Percentiles rank a stretch among this genome's conserved stretches.
Conservation (phyloP, 2,113 vertebrate species). For the Manacus vitellinus region DNA sequence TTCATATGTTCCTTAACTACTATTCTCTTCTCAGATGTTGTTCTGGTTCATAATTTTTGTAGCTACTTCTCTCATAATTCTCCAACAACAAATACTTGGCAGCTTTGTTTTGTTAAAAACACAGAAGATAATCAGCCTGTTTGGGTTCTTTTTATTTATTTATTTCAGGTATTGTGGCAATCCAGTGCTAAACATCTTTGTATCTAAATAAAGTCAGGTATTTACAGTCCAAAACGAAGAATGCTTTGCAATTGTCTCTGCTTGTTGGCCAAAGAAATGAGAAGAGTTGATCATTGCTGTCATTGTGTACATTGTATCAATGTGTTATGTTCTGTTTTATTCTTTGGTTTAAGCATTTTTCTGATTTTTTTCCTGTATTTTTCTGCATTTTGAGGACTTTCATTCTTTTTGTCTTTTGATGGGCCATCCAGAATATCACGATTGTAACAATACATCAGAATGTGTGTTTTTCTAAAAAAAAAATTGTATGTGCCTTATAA, state of each 20-base stretch:
- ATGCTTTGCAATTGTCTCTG: background rate
- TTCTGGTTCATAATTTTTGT: background rate
- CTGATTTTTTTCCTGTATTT: background rate
- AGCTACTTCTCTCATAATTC: background rate
- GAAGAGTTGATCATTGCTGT: background rate
- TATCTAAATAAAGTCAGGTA: background rate
- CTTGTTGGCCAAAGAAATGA: background rate
- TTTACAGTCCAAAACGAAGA: background rate
- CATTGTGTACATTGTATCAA: background rate
- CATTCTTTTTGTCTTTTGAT: background rate
- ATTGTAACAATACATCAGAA: background rate
- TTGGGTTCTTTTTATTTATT: background rate
- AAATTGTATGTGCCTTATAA: conserved; percentile 59
- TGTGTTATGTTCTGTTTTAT: background rate
- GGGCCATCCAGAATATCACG: background rate
- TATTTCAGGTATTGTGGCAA: conserved; percentile 9
- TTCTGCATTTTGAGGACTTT: background rate
- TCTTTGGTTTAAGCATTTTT: background rate
- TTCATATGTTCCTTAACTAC: conserved; percentile 30
- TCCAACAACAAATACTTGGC: background rate
- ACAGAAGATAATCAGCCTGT: background rate
- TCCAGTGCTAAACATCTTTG: background rate
- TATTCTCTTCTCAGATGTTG: background rate
- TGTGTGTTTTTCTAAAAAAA: background rate
- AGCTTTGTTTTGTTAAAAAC: conserved; percentile 27